These are phyloP conservation scores for Calypte anna DNA, from an alignment of 2,113 vertebrate species.

Conservation along the genomic window DNA sequence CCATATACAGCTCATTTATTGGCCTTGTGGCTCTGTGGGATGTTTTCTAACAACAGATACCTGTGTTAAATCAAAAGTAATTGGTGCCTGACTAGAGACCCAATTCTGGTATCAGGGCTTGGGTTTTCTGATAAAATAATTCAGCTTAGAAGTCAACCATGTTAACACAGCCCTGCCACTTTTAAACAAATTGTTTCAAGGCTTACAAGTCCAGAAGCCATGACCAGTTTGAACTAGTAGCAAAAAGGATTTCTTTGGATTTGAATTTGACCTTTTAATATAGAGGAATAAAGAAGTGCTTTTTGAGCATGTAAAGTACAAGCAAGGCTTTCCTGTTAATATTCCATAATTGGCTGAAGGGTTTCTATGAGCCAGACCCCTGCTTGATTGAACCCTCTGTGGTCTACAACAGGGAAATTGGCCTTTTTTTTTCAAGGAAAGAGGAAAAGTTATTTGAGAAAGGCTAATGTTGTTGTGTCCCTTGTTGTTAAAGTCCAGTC, in stretches of 20 bases:
- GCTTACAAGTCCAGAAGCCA: neutral
- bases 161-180: neutral
- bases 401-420: neutral
- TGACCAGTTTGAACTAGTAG: neutral
- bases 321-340: neutral
- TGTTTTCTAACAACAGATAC: neutral
- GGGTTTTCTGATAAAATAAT: neutral
- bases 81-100: neutral
- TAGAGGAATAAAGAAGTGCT: neutral
- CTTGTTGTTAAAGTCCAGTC: slow-evolving; percentile 25
- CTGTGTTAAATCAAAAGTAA: neutral
- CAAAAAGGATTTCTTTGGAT: slow-evolving; percentile 40
- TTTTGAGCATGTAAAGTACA: neutral
- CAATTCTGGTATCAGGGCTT: neutral
- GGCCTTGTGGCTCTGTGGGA: neutral
- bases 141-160: neutral
- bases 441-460: slow-evolving; percentile 29
- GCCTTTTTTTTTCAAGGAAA: slow-evolving; percentile 3
- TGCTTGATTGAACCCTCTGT: neutral
- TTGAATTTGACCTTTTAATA: slow-evolving; percentile 38
- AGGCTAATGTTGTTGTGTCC: neutral
- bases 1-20: neutral
- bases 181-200: slow-evolving; percentile 11
- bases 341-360: neutral
- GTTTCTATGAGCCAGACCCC: neutral